Conservation (phyloP, 2,888 invertebrate genomes). For the Aricia artaxerxes region DNA sequence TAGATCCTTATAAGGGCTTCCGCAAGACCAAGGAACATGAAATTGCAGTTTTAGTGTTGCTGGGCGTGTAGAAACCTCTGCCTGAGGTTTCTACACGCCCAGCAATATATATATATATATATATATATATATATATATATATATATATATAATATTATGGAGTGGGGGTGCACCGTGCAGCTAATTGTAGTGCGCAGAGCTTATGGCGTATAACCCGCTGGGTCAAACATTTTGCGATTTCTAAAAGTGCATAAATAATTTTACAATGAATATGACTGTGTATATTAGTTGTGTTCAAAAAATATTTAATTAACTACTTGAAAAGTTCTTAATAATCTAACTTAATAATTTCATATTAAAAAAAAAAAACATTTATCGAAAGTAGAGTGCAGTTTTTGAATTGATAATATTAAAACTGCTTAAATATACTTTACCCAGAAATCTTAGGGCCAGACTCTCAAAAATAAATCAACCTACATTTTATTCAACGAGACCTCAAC, state of each 20-base stretch:
- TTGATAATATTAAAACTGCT: background rate
- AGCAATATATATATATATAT: no score
- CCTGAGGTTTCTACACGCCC: no score
- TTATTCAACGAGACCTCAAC: conserved; percentile 2
- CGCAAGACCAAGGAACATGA: no score
- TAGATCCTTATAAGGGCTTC: no score
- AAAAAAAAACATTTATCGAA: background rate
- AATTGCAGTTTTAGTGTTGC: no score
- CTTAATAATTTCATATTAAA: background rate
- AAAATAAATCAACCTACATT: conserved; percentile 22
- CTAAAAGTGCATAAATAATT: conserved; percentile 4
- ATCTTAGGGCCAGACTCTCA: background rate
- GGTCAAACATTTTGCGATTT: background rate
- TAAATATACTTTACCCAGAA: background rate
- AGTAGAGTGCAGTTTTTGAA: background rate
- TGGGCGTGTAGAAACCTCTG: no score
- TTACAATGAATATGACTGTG: no score
- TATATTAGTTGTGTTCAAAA: no score
- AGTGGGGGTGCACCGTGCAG: conserved; percentile 39
- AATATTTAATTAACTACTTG: no score
- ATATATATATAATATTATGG: conserved; percentile 22
- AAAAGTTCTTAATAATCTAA: no score
- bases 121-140: no score
- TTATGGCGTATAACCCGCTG: conserved; percentile 38
- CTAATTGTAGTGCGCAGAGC: conserved; percentile 45